These are phyloP conservation scores for Fragum fragum DNA, from an alignment of 2,888 invertebrate species.

Conservation along the genomic window DNA sequence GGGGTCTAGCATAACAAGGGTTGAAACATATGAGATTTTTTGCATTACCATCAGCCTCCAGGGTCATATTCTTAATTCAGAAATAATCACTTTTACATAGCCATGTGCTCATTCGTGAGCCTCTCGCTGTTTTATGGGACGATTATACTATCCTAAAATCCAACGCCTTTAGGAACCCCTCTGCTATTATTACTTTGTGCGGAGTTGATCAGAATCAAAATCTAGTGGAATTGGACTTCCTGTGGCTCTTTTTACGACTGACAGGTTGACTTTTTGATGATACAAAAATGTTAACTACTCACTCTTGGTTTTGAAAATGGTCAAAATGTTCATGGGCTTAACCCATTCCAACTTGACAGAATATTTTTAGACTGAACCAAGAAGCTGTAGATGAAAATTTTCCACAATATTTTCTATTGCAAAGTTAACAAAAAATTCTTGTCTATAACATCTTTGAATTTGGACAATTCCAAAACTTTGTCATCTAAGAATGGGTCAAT, in stretches of 20 bases:
- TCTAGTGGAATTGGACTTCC: neutral
- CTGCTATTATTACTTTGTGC: constrained; percentile 19
- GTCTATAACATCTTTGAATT: too few relatives aligned
- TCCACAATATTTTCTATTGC: too few relatives aligned
- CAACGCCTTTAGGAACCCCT: constrained; percentile 8
- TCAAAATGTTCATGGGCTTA: too few relatives aligned
- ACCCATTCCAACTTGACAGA: too few relatives aligned
- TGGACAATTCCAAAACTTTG: too few relatives aligned
- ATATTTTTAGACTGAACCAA: too few relatives aligned
- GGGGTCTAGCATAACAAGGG: too few relatives aligned
- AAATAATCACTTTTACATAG: constrained; percentile 24
- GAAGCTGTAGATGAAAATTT: too few relatives aligned
- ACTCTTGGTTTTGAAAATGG: too few relatives aligned
- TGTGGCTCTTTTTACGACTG: constrained; percentile 22
- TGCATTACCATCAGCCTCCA: neutral
- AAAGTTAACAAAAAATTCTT: too few relatives aligned
- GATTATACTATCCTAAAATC: neutral
- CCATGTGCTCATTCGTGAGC: neutral
- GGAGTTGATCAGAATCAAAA: constrained; percentile 12
- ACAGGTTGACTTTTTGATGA: constrained; percentile 18
- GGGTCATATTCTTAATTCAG: neutral
- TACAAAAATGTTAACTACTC: too few relatives aligned
- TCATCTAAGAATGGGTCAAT: too few relatives aligned
- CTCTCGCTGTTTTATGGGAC: constrained; percentile 22
- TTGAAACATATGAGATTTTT: neutral